These are phyloP conservation scores for Caenorhabditis angaria DNA, from an alignment of 2,888 invertebrate species.

Conservation along the genomic window DNA sequence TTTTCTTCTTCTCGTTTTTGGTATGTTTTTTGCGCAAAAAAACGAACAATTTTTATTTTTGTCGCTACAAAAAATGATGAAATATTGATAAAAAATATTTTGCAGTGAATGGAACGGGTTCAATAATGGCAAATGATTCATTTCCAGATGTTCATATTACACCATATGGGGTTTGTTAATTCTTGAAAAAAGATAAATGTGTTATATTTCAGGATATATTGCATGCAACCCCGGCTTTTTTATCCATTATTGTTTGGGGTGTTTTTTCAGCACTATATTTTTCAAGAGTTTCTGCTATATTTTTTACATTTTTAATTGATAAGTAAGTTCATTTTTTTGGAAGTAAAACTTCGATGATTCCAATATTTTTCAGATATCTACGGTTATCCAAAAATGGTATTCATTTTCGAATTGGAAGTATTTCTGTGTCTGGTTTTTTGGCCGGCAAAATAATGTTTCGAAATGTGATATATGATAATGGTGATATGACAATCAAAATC, in stretches of 20 bases:
- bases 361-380: constrained; percentile 37
- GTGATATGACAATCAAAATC: constrained; percentile 89
- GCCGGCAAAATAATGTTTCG: constrained; percentile 98
- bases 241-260: constrained; percentile 58
- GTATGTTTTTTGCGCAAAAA: too few species aligned
- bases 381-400: constrained; percentile 50
- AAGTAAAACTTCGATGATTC: not conserved
- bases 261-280: constrained; percentile 61
- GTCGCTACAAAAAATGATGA: too few species aligned
- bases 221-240: constrained; percentile 44
- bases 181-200: too few species aligned
- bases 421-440: constrained; percentile 87
- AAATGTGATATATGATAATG: constrained; percentile 86
- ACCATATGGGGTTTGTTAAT: too few species aligned
- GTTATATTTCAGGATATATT: constrained; percentile 20
- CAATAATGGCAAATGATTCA: too few species aligned
- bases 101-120: too few species aligned
- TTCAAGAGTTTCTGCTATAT: constrained; percentile 54
- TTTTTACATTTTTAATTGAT: constrained; percentile 59
- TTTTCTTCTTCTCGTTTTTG: too few species aligned
- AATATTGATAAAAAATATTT: too few species aligned
- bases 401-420: constrained; percentile 79
- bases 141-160: too few species aligned
- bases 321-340: constrained; percentile 33
- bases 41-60: too few species aligned